These are phyloP conservation scores for Tapirus indicus DNA, from an alignment of 2,797 vertebrate genomes.

Conservation along the genomic window DNA sequence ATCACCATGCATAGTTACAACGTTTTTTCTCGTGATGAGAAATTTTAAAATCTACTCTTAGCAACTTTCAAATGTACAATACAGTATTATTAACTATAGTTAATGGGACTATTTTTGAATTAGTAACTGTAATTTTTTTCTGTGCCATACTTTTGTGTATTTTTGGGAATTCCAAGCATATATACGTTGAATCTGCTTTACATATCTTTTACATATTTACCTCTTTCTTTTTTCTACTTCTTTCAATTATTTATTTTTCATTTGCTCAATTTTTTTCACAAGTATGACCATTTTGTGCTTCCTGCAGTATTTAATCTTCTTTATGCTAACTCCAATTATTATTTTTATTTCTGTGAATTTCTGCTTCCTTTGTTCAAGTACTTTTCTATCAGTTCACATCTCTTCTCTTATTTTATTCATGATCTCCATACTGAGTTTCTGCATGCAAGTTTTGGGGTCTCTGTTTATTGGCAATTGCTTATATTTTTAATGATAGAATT, in stretches of 20 bases:
- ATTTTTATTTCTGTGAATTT: background rate
- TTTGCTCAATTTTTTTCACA: background rate
- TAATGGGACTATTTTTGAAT: background rate
- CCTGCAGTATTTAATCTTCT: background rate
- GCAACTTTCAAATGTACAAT: no score
- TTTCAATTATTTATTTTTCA: background rate
- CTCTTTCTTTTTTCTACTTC: background rate
- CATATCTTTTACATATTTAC: background rate
- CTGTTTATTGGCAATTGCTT: background rate
- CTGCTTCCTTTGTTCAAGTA: background rate
- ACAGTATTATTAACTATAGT: background rate
- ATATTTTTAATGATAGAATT: background rate
- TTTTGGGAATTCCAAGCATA: background rate
- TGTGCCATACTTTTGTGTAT: background rate
- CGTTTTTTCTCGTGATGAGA: no score
- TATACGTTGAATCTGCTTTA: background rate
- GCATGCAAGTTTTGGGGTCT: background rate
- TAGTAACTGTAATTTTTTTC: background rate
- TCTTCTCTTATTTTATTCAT: background rate
- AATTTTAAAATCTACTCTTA: no score
- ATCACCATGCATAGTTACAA: no score
- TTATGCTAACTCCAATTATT: background rate
- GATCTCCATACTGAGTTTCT: background rate
- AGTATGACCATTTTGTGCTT: background rate
- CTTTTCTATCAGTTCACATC: background rate